Base-by-base conservation (phyloP, 2,888 invertebrate genomes). In the Spodoptera littoralis region DNA sequence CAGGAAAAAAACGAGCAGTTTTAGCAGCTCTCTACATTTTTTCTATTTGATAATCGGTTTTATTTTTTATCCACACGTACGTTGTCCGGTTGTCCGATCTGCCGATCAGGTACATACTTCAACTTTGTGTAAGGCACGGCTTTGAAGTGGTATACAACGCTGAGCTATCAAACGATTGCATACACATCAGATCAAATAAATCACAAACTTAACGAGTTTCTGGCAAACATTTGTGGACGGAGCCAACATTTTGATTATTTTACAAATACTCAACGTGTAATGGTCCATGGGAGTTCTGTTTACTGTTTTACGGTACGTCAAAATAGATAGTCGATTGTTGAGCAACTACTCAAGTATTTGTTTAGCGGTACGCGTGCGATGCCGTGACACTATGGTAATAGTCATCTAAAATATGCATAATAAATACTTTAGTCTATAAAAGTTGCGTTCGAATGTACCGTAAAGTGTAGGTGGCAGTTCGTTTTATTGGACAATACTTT, bases 231-330 rank as follows among this genome's bases (percentile, higher is more conserved):
- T 89, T 88, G 90, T 86, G 85, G 80, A 84, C 84, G 83, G 79
- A 82, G 65, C 80, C 66, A 79, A 84, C 87, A 85, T 91, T 85
- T 91, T 88, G 88, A 88, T 88, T 92, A 92, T 92, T 92, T 90
- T 88, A 89, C 92, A 92, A 93, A 92, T 91, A 93, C 92, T 93
- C 78, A 63, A 84, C 76, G 83, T 80, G 90, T 93, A 94, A 93
- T 93, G 92, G 93, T 84, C 89, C 92, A 84, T 89, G 83, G 85
- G 83, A 87, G 86, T 77, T 83, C 67, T 90, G 90, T 91, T 91
- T 90, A 86, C 88, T 85, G 84, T 90, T 89, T 86, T 88, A 89
- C 85, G 84, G 87, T 87, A 87, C 87, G 85, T 85, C 88, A 83
- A 85, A 84, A 88, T 82, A 80, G 80, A 85, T 81, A 76, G 73